Evolutionary conservation across 2,888 invertebrate species (phyloP).

Genomic region (Drosophila greeni): DNA sequence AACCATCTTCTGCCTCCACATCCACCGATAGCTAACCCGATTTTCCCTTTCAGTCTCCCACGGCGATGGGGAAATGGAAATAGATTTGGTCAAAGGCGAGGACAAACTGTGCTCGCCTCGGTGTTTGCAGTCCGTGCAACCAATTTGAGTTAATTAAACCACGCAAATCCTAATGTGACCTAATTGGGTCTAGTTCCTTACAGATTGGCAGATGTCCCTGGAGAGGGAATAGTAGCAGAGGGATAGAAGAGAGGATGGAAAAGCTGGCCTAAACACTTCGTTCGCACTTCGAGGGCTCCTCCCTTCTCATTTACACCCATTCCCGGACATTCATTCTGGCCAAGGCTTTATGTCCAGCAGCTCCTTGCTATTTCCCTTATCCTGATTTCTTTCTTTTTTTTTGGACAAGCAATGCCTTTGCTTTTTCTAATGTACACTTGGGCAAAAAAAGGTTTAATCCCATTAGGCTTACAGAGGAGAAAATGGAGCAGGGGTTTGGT

Average conservation of each 20-base stretch:
- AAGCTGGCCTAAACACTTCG: constrained; percentile 23
- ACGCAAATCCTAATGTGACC: constrained; percentile 66
- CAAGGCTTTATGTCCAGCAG: constrained; percentile 39
- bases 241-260: constrained; percentile 2
- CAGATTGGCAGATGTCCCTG: constrained; percentile 46
- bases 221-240: constrained; percentile 10
- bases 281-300: constrained; percentile 39
- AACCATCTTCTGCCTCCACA: background rate
- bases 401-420: background rate
- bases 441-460: constrained; percentile 3
- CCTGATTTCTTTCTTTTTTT: constrained; percentile 7
- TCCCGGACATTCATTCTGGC: constrained; percentile 31
- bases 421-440: constrained; percentile 1
- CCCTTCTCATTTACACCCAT: constrained; percentile 36
- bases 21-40: constrained; percentile 15
- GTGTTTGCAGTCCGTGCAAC: constrained; percentile 42
- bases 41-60: background rate
- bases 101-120: constrained; percentile 10
- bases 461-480: constrained; percentile 1
- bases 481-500: background rate
- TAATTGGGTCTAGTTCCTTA: constrained; percentile 57
- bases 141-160: constrained; percentile 71
- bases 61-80: constrained; percentile 14
- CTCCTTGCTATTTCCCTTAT: constrained; percentile 15
- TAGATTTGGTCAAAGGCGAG: constrained; percentile 20